These are phyloP conservation scores for Leptinotarsa tumamoca DNA, from an alignment of 2,888 invertebrate genomes.

Conservation along the genomic window DNA sequence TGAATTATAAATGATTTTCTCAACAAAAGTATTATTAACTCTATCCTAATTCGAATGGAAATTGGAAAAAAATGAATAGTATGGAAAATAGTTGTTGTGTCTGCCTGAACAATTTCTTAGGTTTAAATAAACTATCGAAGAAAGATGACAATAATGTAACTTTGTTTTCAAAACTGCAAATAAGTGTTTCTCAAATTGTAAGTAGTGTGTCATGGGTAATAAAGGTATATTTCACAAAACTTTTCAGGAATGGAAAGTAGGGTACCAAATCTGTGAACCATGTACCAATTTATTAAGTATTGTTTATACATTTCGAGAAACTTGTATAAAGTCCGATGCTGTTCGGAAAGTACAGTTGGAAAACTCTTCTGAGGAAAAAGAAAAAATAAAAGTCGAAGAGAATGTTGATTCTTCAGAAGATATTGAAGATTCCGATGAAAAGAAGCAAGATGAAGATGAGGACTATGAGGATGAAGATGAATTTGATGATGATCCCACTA, in stretches of 20 bases:
- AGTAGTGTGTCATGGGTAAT: conserved; percentile 27
- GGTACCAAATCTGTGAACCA: conserved; percentile 49
- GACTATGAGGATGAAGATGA: conserved; percentile 32
- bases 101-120: conserved; percentile 46
- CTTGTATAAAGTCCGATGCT: conserved; percentile 50
- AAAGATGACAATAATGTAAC: conserved; percentile 46
- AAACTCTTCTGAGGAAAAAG: conserved; percentile 19
- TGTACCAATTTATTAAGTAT: conserved; percentile 51
- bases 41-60: background rate
- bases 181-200: conserved; percentile 50
- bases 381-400: conserved; percentile 25
- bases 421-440: conserved; percentile 29
- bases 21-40: too few species aligned
- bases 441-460: conserved; percentile 38
- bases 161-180: conserved; percentile 44
- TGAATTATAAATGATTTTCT: too few species aligned
- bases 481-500: conserved; percentile 33
- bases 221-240: background rate
- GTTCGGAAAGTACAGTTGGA: conserved; percentile 40
- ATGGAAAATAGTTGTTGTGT: conserved; percentile 45
- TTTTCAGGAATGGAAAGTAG: conserved; percentile 47
- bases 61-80: background rate
- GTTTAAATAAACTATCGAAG: conserved; percentile 43
- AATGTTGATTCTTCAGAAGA: conserved; percentile 19
- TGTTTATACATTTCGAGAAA: conserved; percentile 50